phyloP scores from a whole-genome alignment of 1,140 invertebrate species.

The Drosophila setifemur region DNA sequence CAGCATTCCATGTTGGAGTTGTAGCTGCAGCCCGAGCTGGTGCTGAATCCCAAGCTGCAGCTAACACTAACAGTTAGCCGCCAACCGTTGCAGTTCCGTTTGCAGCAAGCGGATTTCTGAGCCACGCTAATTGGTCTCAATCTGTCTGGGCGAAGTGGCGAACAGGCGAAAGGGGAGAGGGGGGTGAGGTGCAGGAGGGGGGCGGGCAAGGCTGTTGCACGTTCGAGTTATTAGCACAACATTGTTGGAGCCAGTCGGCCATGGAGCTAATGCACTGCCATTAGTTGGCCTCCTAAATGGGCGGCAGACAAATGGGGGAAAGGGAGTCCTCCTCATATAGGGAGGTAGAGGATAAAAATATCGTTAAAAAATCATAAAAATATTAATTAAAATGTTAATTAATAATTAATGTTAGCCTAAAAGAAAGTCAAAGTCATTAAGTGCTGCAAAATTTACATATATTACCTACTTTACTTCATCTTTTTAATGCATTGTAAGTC shows the following conservation, averaged over 20 bases:
- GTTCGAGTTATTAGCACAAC: conserved; percentile 70
- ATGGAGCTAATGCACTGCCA: conserved; percentile 46
- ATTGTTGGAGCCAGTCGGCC: conserved; percentile 61
- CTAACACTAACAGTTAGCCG: conserved; percentile 67
- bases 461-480: no score
- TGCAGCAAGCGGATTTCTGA: conserved; percentile 75
- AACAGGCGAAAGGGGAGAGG: neutral
- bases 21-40: conserved; percentile 3
- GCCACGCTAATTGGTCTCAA: conserved; percentile 80
- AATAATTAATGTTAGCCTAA: no score
- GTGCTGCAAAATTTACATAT: no score
- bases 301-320: conserved; percentile 3
- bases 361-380: no score
- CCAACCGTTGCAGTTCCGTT: conserved; percentile 75
- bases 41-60: conserved; percentile 1
- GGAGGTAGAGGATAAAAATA: no score
- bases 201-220: conserved; percentile 72
- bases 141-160: conserved; percentile 57
- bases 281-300: conserved; percentile 32
- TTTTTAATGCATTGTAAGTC: no score
- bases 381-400: no score
- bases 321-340: no score
- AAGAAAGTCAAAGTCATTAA: no score
- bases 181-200: neutral
- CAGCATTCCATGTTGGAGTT: conserved; percentile 66